A percentile compares a stretch with the other conserved stretches of the same genome.
Conservation (phyloP, 2,113 vertebrate genomes). For the Chaetura pelagica region DNA sequence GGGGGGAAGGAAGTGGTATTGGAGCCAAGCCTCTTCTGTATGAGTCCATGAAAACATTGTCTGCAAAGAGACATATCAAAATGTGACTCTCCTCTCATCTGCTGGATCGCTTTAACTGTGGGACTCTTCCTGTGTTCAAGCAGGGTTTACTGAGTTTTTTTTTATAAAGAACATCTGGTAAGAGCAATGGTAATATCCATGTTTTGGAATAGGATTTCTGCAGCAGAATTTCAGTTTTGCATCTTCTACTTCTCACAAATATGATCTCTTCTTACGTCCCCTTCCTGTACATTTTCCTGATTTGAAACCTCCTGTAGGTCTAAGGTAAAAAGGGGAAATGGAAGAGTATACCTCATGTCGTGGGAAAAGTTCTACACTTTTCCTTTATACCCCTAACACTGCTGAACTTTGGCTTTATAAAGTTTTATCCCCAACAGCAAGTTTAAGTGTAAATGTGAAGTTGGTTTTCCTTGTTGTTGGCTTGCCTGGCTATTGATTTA, state of each 20-base stretch:
- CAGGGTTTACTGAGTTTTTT: neutral
- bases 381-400: neutral
- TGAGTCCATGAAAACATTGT: neutral
- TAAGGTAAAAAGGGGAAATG: neutral
- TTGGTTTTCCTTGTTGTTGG: neutral
- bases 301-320: neutral
- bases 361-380: neutral
- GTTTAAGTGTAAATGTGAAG: neutral
- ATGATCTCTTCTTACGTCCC: neutral
- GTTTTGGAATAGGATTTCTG: neutral
- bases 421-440: neutral
- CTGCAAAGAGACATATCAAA: neutral
- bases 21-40: neutral
- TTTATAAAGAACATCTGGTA: neutral
- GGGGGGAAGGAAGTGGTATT: neutral
- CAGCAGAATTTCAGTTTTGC: neutral
- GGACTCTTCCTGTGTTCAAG: neutral
- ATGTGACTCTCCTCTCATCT: neutral
- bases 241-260: neutral
- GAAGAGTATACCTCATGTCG: accelerated
- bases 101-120: neutral
- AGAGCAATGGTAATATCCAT: neutral
- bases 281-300: neutral
- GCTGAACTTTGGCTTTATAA: neutral
- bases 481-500: neutral